Base-by-base conservation (phyloP, 2,888 invertebrate genomes). In the Drosophila mimetica region DNA sequence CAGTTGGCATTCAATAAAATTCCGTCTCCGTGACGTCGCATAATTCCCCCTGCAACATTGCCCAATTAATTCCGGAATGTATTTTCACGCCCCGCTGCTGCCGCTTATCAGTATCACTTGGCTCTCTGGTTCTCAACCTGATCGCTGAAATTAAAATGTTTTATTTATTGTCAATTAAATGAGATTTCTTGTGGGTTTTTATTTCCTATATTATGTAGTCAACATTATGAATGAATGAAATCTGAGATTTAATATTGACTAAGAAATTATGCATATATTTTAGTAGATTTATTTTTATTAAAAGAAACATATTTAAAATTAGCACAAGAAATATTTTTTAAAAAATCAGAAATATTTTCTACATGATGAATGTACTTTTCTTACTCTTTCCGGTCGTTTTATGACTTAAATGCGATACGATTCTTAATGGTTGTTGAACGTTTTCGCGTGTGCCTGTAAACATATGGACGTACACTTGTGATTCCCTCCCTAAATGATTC, bases 1-100 rank as follows among this genome's bases (percentile, higher is more conserved):
- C 54, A 70, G 46, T 53, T 50, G 52, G 47, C 44, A 22, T 25
- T 65, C 76, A 65, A 65, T 73, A 47, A 71, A 76, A 71, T 63
- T 42, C 47, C 59, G 50, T 52, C 59, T 66, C 14, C 81, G 75
- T 86, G 81, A 77, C 86, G 77, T 67, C 73, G 75, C 71, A 61
- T 83, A 65, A 64, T 64, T 53, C 37, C 25, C 32, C 28, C 20
- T 54, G 53, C 39, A 46, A n/a, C 42, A 30, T 46, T 48, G 42
- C 36, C 34, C 42, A 51, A 25, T 52, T 65, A 58, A 67, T 70
- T 86, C 30, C 59, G 55, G 44, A 42, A 46, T 30, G 28, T 30
- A 30, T 64, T 69, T 76, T 75, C 63, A 71, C 69, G 64, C 74
- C 46, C 73, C 59, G 75, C 71, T 73, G n/a, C n/a, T n/a, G 69